Base-by-base conservation (phyloP, 2,888 invertebrate genomes). In the Drosophila ezoana region DNA sequence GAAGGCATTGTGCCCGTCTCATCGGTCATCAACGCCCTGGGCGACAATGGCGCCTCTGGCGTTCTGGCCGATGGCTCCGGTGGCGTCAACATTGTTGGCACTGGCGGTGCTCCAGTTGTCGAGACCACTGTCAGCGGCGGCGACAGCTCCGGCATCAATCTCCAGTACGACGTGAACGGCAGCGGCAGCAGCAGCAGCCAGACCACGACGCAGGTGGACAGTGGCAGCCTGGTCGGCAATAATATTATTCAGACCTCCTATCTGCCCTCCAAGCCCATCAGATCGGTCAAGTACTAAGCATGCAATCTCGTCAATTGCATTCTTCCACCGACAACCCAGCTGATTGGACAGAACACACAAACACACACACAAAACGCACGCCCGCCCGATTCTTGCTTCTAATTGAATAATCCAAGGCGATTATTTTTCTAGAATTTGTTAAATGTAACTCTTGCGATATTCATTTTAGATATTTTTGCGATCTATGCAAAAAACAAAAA, bases 1-100 rank as follows among this genome's bases (percentile, higher is more conserved):
- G 91, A 91, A 77, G 91, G 90, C 16, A 61, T 81, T 18, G 78
- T 88, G n/a, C 89, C 89, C 23, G 81, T 90, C n/a, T 88, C 90
- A 6, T 91, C 91, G 0, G 90, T 90, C 45, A 85, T 91, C 61
- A 89, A 87, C 23, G 84, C 82, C 66, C 74, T 91, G 63, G 91
- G 84, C 38, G 71, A 76, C 44, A 81, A 80, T 18, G 85, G 87
- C 23, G 68, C 85, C 47, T 88, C 83, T 6, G 87, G 87, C 74
- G 79, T 80, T 81, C 47, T 71, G 13, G 32, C 61, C 35, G 80
- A 81, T 48, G 67, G 66, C 59, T 23, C 43, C 16, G 84, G 80
- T 9, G 51, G 60, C 54, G 20, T 87, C 37, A 80, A 64, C 61
- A 75, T 81, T 49, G 63, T 85, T 4, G 79, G 86, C 59, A 81